Evolutionary conservation across 2,797 vertebrate genomes (phyloP).

Genomic region (Danio tinwini): DNA sequence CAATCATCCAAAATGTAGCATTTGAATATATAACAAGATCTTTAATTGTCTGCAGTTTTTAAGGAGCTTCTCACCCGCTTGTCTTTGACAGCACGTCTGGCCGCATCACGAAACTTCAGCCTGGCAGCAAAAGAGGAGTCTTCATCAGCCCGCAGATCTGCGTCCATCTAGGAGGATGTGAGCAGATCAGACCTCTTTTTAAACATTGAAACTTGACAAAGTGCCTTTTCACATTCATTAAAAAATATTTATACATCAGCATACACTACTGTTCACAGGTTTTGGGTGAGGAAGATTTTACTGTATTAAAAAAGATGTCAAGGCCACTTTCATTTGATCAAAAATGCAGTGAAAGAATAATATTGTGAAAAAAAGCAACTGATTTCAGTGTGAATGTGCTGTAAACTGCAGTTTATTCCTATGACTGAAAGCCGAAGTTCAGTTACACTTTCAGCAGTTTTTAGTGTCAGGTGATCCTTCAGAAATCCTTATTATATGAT

Average conservation of each 20-base stretch:
- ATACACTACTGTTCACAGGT: neutral
- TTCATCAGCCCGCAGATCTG: constrained; percentile 60
- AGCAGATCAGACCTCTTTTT: neutral
- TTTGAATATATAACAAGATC: too few relatives aligned
- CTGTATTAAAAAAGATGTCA: neutral
- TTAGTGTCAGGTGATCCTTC: neutral
- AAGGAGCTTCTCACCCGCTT: constrained; percentile 63
- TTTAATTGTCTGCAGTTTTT: neutral
- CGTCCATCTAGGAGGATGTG: constrained; percentile 59
- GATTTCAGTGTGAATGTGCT: neutral
- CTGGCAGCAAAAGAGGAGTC: constrained; percentile 70
- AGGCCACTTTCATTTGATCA: neutral
- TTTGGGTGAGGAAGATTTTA: too few relatives aligned
- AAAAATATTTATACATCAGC: neutral
- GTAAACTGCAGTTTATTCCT: neutral
- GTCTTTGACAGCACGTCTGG: constrained; percentile 74
- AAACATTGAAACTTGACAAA: neutral
- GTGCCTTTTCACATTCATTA: too few relatives aligned
- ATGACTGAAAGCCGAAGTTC: neutral
- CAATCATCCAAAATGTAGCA: too few relatives aligned
- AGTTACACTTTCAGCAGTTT: neutral
- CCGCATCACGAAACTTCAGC: constrained; percentile 79
- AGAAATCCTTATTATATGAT: neutral
- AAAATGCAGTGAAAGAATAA: neutral
- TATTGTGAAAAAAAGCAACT: neutral